phyloP scores from a whole-genome alignment of 2,797 vertebrate genomes.

The Typhlichthys subterraneus region DNA sequence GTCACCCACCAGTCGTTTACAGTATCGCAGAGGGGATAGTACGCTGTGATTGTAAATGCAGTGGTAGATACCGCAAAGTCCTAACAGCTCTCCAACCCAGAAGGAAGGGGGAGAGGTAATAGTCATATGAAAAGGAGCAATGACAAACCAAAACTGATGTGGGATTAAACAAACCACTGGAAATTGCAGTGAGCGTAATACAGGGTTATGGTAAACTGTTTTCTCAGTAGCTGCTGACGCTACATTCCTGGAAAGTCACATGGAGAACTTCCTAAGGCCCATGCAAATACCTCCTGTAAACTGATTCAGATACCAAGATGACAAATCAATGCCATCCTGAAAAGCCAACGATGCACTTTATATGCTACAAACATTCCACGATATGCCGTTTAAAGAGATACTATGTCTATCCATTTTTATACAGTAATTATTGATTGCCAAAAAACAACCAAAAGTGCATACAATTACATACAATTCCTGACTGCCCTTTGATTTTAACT shows the following conservation, averaged over 20 bases:
- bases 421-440: too few relatives aligned
- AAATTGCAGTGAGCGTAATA: constrained; percentile 7
- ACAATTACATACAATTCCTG: too few relatives aligned
- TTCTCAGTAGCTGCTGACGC: background rate
- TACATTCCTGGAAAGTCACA: background rate
- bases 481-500: too few relatives aligned
- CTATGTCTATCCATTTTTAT: too few relatives aligned
- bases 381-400: background rate
- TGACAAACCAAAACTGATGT: constrained; percentile 2
- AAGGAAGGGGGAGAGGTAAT: background rate
- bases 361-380: background rate
- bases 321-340: background rate
- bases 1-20: constrained; percentile 14
- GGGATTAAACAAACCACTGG: constrained; percentile 8
- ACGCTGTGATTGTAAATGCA: constrained; percentile 1
- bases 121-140: background rate
- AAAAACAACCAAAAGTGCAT: too few relatives aligned
- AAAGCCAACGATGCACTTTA: background rate
- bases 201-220: background rate
- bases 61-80: constrained; percentile 9
- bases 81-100: background rate
- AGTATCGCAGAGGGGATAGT: background rate
- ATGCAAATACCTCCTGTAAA: background rate
- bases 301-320: background rate
- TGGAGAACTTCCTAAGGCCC: background rate